A percentile compares a stretch with the other conserved stretches of the same genome.
Evolutionary conservation across 2,113 vertebrate genomes (phyloP).

Genomic region (Elanoides forficatus): DNA sequence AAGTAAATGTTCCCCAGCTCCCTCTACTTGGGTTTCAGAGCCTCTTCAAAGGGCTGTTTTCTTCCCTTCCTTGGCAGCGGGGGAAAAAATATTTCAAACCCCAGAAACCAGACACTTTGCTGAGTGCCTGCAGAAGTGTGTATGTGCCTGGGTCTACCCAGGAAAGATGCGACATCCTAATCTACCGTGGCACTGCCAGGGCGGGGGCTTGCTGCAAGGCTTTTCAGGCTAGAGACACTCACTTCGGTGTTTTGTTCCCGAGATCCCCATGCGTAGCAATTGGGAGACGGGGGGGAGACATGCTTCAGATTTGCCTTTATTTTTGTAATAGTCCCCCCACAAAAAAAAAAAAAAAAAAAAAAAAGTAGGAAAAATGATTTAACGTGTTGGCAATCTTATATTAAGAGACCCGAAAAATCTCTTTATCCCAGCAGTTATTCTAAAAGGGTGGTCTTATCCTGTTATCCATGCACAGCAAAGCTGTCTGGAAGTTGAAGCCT

Average conservation of each 20-base stretch:
- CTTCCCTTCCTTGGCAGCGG: neutral
- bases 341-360: too few relatives aligned
- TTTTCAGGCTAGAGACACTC: neutral
- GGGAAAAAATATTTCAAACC: neutral
- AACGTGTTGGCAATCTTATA: neutral
- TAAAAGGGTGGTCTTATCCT: neutral
- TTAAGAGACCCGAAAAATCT: neutral
- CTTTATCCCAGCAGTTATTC: neutral
- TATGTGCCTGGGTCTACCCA: neutral
- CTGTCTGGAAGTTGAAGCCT: neutral
- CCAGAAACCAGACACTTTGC: neutral
- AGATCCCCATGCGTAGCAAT: neutral
- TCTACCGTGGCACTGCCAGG: neutral
- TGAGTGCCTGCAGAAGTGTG: neutral
- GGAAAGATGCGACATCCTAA: rapidly evolving
- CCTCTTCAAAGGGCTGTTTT: constrained; percentile 22
- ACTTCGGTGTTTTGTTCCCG: neutral
- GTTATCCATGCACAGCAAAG: neutral
- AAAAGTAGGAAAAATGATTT: neutral
- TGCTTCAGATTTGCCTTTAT: rapidly evolving
- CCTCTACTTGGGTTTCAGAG: constrained; percentile 32
- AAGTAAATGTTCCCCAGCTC: neutral
- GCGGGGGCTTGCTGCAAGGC: neutral
- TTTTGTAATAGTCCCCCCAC: neutral
- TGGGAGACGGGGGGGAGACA: neutral